Conservation (phyloP, 2,113 vertebrate species). For the Mixornis gularis region DNA sequence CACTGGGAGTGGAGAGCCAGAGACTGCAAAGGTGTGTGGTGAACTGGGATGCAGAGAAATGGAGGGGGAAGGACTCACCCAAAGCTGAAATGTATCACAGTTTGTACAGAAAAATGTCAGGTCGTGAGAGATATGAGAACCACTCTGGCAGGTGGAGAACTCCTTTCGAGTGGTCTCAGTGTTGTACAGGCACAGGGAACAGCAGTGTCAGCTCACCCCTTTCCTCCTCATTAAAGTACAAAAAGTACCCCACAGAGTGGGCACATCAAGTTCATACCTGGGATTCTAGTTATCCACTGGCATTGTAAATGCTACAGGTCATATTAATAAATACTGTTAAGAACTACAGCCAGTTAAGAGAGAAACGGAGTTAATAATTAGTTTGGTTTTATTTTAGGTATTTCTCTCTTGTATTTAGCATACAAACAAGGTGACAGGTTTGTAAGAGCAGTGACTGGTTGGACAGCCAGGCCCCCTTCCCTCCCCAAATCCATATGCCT, state of each 20-base stretch:
- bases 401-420: conserved; percentile 34
- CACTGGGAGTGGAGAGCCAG: not conserved
- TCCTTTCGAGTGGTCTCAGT: not conserved
- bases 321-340: conserved; percentile 60
- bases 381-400: conserved; percentile 32
- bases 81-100: not conserved
- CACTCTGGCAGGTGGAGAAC: not conserved
- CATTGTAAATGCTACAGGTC: conserved; percentile 18
- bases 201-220: not conserved
- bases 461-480: not conserved
- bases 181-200: not conserved
- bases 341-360: conserved; percentile 41
- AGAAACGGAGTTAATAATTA: conserved; percentile 67
- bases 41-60: not conserved
- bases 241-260: conserved; percentile 45
- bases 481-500: conserved; percentile 6
- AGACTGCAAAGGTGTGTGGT: not conserved
- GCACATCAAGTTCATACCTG: not conserved
- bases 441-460: conserved; percentile 3
- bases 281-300: conserved; percentile 1
- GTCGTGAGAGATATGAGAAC: not conserved
- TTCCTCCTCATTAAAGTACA: not conserved
- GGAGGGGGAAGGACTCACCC: not conserved
- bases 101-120: not conserved
- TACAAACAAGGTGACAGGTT: conserved; percentile 8